Base-by-base conservation (phyloP, 2,797 vertebrate species). In the Notolabrus celidotus region DNA sequence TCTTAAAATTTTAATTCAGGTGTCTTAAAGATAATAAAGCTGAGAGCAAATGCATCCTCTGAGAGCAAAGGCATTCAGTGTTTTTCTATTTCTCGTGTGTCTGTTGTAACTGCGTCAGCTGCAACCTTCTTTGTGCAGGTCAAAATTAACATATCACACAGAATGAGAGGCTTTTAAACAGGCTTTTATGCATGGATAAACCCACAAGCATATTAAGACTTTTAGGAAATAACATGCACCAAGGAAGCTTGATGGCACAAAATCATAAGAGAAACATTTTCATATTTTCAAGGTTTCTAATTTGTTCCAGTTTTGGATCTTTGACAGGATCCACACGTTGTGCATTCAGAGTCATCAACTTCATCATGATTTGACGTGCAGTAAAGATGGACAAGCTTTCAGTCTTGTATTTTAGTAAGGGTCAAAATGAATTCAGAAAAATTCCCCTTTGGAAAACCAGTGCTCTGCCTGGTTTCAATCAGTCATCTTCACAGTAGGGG, bases 141-240 rank as follows among this genome's bases (percentile, higher is more conserved):
- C 10, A 36, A 23, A 31, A 38, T 47, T 22, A 61, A n/a, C 5
- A 31, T 1, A 31, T 31, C 7, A 7, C 29, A 6, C 29, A 4
- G 29, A 31, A 31, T 7, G n/a, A n/a, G n/a, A n/a, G 5, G 29
- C 31, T 31, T 31, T 31, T 29, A 31, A 36, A 36, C 19, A 33
- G 12, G 34, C 56, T 79, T 83, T 85, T 80, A 81, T 80, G 50
- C 57, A 57, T 23, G 59, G 51, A 63, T 53, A 34, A 74, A 68
- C 70, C 45, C 29, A 74, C 45, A 38, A 61, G n/a, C 47, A 45
- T 19, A 38, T 61, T 7, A 43, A 52, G 33, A 65, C 42, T 39
- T 31, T 38, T 47, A 49, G 74, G 7, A 79, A 63, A 46, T 46
- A 8, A 82, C 87, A 87, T 88, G 84, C 84, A 83, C 10, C 52